Evolutionary conservation across 2,113 vertebrate species (phyloP), one percentile per base, ranked within the genome.

Genomic region (Camelus bactrianus): DNA sequence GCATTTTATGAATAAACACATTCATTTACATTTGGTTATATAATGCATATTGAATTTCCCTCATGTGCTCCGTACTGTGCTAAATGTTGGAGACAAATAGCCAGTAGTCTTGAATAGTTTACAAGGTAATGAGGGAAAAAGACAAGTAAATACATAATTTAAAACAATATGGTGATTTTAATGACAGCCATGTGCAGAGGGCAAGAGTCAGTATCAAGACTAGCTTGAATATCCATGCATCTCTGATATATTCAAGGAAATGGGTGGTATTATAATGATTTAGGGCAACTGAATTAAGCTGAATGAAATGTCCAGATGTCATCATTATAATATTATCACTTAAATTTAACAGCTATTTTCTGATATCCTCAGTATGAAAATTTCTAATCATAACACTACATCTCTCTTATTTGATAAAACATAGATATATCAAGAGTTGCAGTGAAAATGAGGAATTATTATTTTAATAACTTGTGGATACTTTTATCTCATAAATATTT

Each of bases 401-500:
- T 48, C 38, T 91, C 42, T 52, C 69, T 58, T 60, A 16, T 17
- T 80, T 85, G 9, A 65, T 88, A 70, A 42, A 90, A 14, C 28
- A 67, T n/a, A 72, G 15, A 0, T 20, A 46, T 20, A 35, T 65
- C 12, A 54, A 65, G 77, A 73, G 15, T 58, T 52, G 13, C 5
- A 65, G 4, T 52, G 8, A 60, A 75, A 26, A 60, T 52, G 4
- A 88, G 17, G 24, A 24, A 3, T 67, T 76, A 65, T 76, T 77
- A 50, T 28, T 54, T 46, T 30, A 72, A 50, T 81, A 79, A 65
- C 52, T 69, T 73, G 28, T 81, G 52, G 13, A 32, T 73, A 79
- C 65, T 83, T 87, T 67, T 77, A 46, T 70, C 11, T 91, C 15
- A 50, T 80, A 54, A 56, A 56, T 93, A 79, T 82, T 94, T 69